Evolutionary conservation across 2,113 vertebrate species (phyloP).

Genomic region (Syngnathoides biaculeatus): DNA sequence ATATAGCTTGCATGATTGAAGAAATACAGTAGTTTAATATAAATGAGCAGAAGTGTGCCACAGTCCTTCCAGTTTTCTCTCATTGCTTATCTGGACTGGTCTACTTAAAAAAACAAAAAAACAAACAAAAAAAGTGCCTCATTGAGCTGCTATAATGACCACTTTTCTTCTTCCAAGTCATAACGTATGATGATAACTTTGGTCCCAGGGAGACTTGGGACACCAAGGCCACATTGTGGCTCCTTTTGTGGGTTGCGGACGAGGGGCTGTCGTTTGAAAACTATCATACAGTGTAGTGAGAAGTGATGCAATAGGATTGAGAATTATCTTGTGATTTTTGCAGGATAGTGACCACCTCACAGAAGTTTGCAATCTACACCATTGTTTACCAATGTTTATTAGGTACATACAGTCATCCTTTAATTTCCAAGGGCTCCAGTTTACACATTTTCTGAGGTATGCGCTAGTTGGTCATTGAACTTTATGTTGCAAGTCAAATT

Average conservation of each 20-base stretch:
- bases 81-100: neutral
- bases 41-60: neutral
- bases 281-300: neutral
- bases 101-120: neutral
- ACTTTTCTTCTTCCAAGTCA: neutral
- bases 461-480: no score
- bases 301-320: neutral
- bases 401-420: no score
- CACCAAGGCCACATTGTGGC: neutral
- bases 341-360: neutral
- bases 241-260: neutral
- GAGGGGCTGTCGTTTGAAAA: slow-evolving; percentile 1
- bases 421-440: no score
- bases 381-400: no score
- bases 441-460: no score
- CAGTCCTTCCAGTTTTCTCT: neutral
- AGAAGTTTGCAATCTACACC: no score
- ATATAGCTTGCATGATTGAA: no score
- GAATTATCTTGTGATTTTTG: neutral
- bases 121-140: no score
- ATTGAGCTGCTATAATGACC: slow-evolving; percentile 9
- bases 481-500: no score
- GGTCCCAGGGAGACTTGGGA: neutral
- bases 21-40: neutral
- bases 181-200: slow-evolving; percentile 4